These are phyloP conservation scores for Acipenser oxyrinchus DNA, from an alignment of 2,797 vertebrate genomes.

Conservation along the genomic window DNA sequence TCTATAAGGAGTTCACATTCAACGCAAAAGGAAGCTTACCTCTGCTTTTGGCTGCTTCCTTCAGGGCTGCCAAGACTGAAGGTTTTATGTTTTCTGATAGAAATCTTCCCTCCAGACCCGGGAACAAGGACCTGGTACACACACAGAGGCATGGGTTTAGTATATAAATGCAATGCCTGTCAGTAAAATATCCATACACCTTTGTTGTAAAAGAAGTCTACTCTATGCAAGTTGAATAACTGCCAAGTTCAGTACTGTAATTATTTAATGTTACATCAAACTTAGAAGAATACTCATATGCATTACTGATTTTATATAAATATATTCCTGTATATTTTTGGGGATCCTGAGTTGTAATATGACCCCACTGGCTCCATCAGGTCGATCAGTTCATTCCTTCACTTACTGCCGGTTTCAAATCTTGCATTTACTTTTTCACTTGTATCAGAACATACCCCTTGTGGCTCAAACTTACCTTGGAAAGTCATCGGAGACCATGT, in stretches of 20 bases:
- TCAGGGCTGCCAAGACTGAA: conserved; percentile 74
- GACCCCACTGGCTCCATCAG: no score
- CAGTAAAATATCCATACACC: background rate
- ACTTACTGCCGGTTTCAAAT: no score
- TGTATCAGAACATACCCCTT: no score
- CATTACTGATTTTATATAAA: background rate
- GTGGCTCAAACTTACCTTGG: conserved; percentile 68
- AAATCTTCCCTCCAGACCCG: conserved; percentile 85
- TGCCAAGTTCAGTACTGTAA: background rate
- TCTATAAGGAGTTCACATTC: no score
- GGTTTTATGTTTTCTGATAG: conserved; percentile 78
- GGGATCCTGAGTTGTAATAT: no score
- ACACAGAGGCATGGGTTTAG: conserved; percentile 12
- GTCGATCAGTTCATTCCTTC: no score
- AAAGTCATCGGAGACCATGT: conserved; percentile 83
- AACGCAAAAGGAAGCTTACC: conserved; percentile 57
- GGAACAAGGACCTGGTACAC: conserved; percentile 75
- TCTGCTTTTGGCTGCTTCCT: conserved; percentile 85
- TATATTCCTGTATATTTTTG: no score
- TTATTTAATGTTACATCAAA: background rate
- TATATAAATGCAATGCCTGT: background rate
- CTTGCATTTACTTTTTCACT: no score
- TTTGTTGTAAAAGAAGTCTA: background rate
- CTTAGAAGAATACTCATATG: background rate
- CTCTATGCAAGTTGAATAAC: background rate